Base-by-base conservation (phyloP, 2,797 vertebrate genomes). In the Nyctibius grandis region DNA sequence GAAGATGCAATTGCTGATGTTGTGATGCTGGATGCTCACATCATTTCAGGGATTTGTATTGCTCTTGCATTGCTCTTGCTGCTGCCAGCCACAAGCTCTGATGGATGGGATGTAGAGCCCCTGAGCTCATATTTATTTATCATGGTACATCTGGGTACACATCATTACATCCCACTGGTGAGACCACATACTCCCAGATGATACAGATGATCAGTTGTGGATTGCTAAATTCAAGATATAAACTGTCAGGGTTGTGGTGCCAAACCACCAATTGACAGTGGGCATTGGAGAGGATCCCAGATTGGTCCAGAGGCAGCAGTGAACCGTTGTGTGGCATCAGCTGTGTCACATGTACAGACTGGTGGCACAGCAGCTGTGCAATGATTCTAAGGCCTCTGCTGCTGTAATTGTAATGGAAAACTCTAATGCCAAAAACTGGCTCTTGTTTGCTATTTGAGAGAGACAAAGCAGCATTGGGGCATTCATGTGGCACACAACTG, bases 41-140 rank as follows among this genome's bases (percentile, higher is more conserved):
- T 36, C 0, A 29, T 33, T 61, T 57, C 26, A 73, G 57, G 13
- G 11, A 38, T 47, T 84, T 70, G 11, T 10, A 29, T 33, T 44
- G 15, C 8, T 86, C 17, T 81, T 86, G 28, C 13, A 36, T 31
- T 60, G 15, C 9, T 54, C 21, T 75, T 87, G 12, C 12, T 82
- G 50, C 33, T 89, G 53, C 12, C 50, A 82, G 18, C 17, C 19
- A 56, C 25, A 72, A 26, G 4, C 15, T 85, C 59, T 76, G 21
- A 22, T 15, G n/a, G 34, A 56, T 50, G 17, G 21, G 15, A 17
- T 1, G 2, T 12, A 61, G 59, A 42, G 15, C 0, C 21, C 2
- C 11, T 36, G 13, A 91, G 9, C 15, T 59, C 7, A 3, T 42
- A 61, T 28, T 63, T 74, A 48, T 59, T 88, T 57, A 12, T 53